Percentiles rank a stretch among this genome's conserved stretches.
These are phyloP conservation scores for Cyphotilapia sp. DNA, from an alignment of 2,113 vertebrate genomes.

Conservation along the genomic window DNA sequence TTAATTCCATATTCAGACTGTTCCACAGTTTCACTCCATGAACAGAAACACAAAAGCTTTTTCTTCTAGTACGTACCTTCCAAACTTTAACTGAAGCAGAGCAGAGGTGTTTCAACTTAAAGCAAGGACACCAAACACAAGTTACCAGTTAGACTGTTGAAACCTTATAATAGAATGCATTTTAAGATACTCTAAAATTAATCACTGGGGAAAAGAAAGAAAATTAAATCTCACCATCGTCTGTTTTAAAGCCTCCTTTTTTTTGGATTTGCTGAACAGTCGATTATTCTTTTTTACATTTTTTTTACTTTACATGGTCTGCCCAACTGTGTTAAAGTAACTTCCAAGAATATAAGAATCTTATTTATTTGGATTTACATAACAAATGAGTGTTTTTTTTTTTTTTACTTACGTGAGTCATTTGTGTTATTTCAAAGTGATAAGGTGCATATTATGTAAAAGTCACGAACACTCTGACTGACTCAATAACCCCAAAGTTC, in stretches of 20 bases:
- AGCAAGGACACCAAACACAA: not conserved
- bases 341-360: not conserved
- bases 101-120: not conserved
- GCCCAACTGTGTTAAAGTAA: not conserved
- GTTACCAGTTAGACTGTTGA: not conserved
- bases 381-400: fast-evolving
- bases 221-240: not conserved
- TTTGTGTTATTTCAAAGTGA: not conserved
- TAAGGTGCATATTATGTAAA: not conserved
- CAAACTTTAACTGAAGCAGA: not conserved
- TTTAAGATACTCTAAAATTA: not conserved
- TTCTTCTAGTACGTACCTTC: fast-evolving
- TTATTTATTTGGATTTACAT: not conserved
- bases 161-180: not conserved
- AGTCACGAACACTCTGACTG: not conserved
- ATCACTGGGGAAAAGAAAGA: not conserved
- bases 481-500: not conserved
- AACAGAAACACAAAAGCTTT: not conserved
- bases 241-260: not conserved
- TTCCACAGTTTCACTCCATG: not conserved
- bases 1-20: not conserved
- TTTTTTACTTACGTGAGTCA: not conserved
- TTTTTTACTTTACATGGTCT: fast-evolving
- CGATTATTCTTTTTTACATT: fast-evolving
- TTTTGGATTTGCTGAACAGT: not conserved